Evolutionary conservation across 2,888 invertebrate species (phyloP), one percentile per base, ranked within the genome.

Genomic region (Meiosimyza platycephala): DNA sequence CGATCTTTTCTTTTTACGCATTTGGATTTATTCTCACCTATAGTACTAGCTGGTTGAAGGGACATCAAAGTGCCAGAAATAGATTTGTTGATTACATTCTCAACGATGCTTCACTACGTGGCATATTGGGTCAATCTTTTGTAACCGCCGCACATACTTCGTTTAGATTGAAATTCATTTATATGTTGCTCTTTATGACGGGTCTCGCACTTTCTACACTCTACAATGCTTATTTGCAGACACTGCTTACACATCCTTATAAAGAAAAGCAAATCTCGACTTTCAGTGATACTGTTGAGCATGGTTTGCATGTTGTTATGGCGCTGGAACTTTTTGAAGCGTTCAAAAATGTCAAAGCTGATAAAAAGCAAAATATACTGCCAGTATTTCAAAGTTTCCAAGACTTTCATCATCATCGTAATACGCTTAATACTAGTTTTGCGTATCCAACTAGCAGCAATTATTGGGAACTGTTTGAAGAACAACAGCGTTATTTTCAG

Each of bases 91-190:
- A 81, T 33, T 76, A 76, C 1, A 6, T 82, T 22, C 75, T 81
- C 0, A 80, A 78, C 40, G 81, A 81, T 40, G 68, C 69, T 0
- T 78, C 81, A 0, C 48, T 81, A 12, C 81, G 82, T 7, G 81
- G 81, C 0, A 18, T 81, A 1, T 15, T 81, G 57, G 82, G 81
- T 0, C 82, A 80, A 63, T 74, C 82, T 3, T 81, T 78, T 50
- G 48, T 65, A 3, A 68, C 64, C 1, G 48, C 28, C 0, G 1
- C 62, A 9, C 28, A 28, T 1, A 63, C 54, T 0, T 67, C 67
- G 12, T 11, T 57, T 3, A 62, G 50, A 13, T 71, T 72, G 13
- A 73, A 75, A 13, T 75, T 72, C 63, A 75, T 80, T 12, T 80
- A 78, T n/a, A 13, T 81, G 1, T 28, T 78, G 64, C 57, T 81